These are phyloP conservation scores for Vicugna pacos DNA, from an alignment of 2,113 vertebrate genomes.

Conservation along the genomic window DNA sequence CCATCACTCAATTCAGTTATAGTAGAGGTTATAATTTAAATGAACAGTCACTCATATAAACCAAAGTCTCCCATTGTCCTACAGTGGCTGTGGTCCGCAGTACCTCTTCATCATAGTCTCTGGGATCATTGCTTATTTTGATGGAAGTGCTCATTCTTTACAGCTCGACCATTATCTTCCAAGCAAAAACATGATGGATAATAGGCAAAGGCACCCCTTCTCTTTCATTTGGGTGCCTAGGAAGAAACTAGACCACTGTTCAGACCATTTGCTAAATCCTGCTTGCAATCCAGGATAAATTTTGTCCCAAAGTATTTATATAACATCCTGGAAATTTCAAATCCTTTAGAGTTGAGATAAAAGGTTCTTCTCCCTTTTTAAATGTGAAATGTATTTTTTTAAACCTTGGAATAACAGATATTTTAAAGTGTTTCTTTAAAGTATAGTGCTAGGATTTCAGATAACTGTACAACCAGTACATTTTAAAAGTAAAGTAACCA, in stretches of 20 bases:
- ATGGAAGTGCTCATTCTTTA: conserved; percentile 37
- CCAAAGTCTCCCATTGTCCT: not conserved
- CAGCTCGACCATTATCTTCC: conserved; percentile 13
- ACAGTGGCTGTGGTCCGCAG: not conserved
- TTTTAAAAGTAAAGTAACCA: conserved; percentile 52
- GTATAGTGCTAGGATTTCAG: conserved; percentile 43
- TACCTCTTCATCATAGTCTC: conserved; percentile 39
- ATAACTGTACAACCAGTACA: conserved; percentile 49
- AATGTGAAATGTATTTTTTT: conserved; percentile 55
- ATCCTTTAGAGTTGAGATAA: conserved; percentile 36
- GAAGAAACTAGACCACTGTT: conserved; percentile 31
- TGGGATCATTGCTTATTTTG: conserved; percentile 34
- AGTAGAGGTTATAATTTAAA: conserved; percentile 48
- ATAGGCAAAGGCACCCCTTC: not conserved
- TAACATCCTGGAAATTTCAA: conserved; percentile 38
- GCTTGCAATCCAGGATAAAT: conserved; percentile 43
- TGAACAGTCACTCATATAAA: conserved; percentile 15
- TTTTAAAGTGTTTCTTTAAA: conserved; percentile 70
- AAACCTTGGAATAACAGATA: conserved; percentile 55
- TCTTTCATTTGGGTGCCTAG: not conserved
- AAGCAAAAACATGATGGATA: conserved; percentile 35
- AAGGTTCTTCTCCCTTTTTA: conserved; percentile 28
- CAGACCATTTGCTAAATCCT: conserved; percentile 36
- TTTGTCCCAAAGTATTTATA: conserved; percentile 44
- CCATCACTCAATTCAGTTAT: conserved; percentile 9